Percentiles rank a stretch among this genome's conserved stretches.
phyloP scores from a whole-genome alignment of 2,113 vertebrate species.

The Andinoacara biseriatus region DNA sequence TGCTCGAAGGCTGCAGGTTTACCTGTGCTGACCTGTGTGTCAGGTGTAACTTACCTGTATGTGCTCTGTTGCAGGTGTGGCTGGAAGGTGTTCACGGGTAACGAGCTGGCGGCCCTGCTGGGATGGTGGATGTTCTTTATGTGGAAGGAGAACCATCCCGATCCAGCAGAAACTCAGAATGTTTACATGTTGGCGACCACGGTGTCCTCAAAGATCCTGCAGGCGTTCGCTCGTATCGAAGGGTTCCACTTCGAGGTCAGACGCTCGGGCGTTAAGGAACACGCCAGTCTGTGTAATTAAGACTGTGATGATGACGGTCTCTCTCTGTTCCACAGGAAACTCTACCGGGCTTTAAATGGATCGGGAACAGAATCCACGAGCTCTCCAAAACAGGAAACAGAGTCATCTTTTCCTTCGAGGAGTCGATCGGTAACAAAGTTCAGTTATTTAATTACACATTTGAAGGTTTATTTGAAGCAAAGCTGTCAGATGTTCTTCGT shows the following conservation, averaged over 20 bases:
- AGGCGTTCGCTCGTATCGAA: constrained; percentile 86
- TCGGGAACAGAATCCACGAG: constrained; percentile 90
- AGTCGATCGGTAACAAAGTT: constrained; percentile 89
- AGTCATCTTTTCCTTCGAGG: constrained; percentile 95
- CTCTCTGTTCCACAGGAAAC: constrained; percentile 85
- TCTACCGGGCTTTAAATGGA: constrained; percentile 97
- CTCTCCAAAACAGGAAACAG: constrained; percentile 84
- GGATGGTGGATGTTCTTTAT: constrained; percentile 96
- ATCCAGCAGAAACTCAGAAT: constrained; percentile 72
- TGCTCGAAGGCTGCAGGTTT: background rate
- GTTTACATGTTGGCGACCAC: constrained; percentile 94
- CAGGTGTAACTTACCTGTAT: background rate
- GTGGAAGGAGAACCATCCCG: constrained; percentile 82
- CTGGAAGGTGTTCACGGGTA: constrained; percentile 96
- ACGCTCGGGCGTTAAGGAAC: accelerated
- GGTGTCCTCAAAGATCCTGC: constrained; percentile 93
- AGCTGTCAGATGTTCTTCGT: background rate
- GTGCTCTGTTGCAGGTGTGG: constrained; percentile 69
- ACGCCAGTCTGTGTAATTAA: background rate
- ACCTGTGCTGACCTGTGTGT: background rate
- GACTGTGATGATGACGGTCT: background rate
- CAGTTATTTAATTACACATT: background rate
- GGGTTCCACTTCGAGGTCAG: constrained; percentile 92
- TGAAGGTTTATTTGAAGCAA: background rate
- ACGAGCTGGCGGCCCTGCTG: constrained; percentile 91